Base-by-base conservation (phyloP, 2,888 invertebrate species). In the Adelphocoris suturalis region DNA sequence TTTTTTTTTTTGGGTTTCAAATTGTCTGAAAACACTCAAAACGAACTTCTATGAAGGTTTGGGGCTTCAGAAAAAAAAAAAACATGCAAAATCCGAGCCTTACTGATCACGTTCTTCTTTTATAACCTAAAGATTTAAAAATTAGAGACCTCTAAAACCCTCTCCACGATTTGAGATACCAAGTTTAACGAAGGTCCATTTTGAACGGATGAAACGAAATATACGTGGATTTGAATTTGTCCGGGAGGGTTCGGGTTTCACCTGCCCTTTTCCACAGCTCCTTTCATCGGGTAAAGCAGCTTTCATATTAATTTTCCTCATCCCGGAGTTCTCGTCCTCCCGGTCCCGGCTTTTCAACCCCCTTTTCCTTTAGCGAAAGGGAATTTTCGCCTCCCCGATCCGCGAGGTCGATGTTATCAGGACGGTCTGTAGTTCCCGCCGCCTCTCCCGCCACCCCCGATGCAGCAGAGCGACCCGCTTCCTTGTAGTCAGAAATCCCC, bases 251-350 rank as follows among this genome's bases (percentile, higher is more conserved):
- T 68, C 27, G 12, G 23, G 23, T 68, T 68, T 23, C 68, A 68
- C 23, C 68, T 68, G 68, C 9, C 27, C 61, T 16, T 61, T 61
- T n/a, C 61, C 61, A 14, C 57, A 7, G 16, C 27, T 19, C 28
- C 46, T 78, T 78, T 46, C 78, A 47, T 47, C 78, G 28, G 0
- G 11, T 16, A 78, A 78, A 78, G 78, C 78, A 37, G 78, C 78
- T 78, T 78, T 78, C 78, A 46, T 47, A 78, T 78, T n/a, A 78
- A 46, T 78, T 78, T 78, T 78, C 78, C 78, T n/a, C 76, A 1
- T 78, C 78, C 76, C 76, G 37, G 3, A 7, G 19, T 19, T 23
- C 68, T 13, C 7, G 68, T 12, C 27, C 11, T 68, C 68, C 57
- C 57, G 12, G 0, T n/a, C 16, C 7, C 9, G 68, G 68, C 23